A percentile compares a stretch with the other conserved stretches of the same genome.
phyloP scores from a whole-genome alignment of 2,113 vertebrate genomes.

The Neogobius melanostomus region DNA sequence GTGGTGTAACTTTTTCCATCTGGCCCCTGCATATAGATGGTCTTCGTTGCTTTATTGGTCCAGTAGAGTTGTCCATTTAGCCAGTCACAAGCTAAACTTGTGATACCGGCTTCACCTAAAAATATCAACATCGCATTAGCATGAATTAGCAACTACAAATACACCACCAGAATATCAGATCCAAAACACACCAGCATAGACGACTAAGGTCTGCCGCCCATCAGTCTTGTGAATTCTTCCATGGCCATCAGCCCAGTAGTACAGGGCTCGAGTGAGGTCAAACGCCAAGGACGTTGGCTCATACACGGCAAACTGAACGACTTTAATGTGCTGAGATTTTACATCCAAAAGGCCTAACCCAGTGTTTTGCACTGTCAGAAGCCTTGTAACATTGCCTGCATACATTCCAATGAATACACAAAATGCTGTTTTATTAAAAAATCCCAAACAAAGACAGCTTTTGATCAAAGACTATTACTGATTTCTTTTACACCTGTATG shows the following conservation, averaged over 20 bases:
- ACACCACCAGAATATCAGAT: neutral
- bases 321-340: constrained; percentile 68
- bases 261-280: constrained; percentile 72
- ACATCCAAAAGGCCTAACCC: constrained; percentile 77
- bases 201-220: constrained; percentile 49
- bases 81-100: constrained; percentile 87
- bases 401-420: neutral
- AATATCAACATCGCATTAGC: neutral
- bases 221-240: constrained; percentile 74
- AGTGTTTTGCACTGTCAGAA: constrained; percentile 73
- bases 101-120: constrained; percentile 77
- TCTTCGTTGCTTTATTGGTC: constrained; percentile 76
- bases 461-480: neutral
- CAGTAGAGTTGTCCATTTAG: constrained; percentile 87
- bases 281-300: constrained; percentile 74
- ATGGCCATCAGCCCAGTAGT: constrained; percentile 83
- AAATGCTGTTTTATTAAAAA: too few relatives aligned
- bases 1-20: constrained; percentile 78
- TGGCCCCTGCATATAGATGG: constrained; percentile 77
- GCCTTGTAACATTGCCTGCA: constrained; percentile 74
- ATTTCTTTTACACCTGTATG: neutral
- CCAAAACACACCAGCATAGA: constrained; percentile 76
- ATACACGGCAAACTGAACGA: constrained; percentile 51
- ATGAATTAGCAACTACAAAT: too few relatives aligned
- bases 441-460: neutral